These are phyloP conservation scores for Zaprionus obscuricornis DNA, from an alignment of 2,888 invertebrate genomes.

Conservation along the genomic window DNA sequence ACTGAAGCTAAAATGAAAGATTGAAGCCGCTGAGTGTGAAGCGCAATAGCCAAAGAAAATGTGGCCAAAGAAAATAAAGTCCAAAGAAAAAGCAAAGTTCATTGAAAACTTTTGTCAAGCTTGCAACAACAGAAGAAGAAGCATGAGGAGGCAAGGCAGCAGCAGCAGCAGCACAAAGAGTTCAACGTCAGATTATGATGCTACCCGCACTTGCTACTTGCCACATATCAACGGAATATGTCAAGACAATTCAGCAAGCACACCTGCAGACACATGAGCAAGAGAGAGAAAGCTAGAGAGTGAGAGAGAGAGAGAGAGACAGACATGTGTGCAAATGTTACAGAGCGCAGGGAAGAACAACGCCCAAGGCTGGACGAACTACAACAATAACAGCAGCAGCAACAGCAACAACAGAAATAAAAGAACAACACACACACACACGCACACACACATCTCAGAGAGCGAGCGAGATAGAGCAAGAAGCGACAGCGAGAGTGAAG, in stretches of 20 bases:
- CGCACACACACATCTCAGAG: slow-evolving; percentile 10
- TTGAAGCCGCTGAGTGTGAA: slow-evolving; percentile 20
- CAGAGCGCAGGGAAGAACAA: neutral
- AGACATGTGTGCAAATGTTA: slow-evolving; percentile 17
- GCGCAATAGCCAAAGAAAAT: slow-evolving; percentile 23
- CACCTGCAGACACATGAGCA: too few species aligned
- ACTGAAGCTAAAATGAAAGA: slow-evolving; percentile 40
- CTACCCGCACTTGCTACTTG: slow-evolving; percentile 25
- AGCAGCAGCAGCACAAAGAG: slow-evolving; percentile 24
- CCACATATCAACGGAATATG: slow-evolving; percentile 42
- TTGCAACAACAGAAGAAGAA: slow-evolving; percentile 23
- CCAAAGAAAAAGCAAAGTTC: slow-evolving; percentile 44
- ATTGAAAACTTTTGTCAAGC: slow-evolving; percentile 47
- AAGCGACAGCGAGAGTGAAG: too few species aligned
- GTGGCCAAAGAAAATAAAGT: slow-evolving; percentile 47
- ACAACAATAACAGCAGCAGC: too few species aligned
- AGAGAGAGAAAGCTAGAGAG: too few species aligned
- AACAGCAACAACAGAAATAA: slow-evolving; percentile 2
- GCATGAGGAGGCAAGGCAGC: neutral
- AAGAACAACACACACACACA: slow-evolving; percentile 14
- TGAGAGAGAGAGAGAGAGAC: too few species aligned
- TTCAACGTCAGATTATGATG: slow-evolving; percentile 30
- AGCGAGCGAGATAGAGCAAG: too few species aligned
- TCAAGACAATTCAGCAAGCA: slow-evolving; percentile 32
- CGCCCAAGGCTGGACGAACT: slow-evolving; percentile 42